Conservation (phyloP, 2,888 invertebrate genomes). For the Rhagonycha lutea region DNA sequence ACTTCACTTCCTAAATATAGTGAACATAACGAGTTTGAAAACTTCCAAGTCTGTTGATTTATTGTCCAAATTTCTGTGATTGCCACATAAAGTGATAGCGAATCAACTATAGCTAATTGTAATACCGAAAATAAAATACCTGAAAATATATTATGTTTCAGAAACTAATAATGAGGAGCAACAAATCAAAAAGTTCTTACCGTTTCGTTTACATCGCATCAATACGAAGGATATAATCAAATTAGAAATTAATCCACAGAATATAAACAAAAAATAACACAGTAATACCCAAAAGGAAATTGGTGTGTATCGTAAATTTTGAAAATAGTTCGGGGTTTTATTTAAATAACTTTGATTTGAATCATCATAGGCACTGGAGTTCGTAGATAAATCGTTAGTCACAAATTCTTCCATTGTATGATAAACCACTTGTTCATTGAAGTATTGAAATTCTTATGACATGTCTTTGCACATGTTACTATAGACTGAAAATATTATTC, state of each 20-base stretch:
- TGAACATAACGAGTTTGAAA: conserved; percentile 58
- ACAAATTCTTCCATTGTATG: neutral
- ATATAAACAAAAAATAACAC: conserved; percentile 40
- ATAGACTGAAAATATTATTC: neutral
- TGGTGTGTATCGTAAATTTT: neutral
- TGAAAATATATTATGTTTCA: conserved; percentile 50
- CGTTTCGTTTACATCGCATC: conserved; percentile 57
- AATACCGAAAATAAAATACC: conserved; percentile 58
- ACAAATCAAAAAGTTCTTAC: conserved; percentile 45
- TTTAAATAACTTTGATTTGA: neutral
- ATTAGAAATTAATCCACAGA: conserved; percentile 40
- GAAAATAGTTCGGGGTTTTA: neutral
- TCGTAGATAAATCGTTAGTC: neutral
- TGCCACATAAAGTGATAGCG: conserved; percentile 55
- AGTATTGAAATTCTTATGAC: conserved; percentile 1
- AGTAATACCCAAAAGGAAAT: conserved; percentile 39
- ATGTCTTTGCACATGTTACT: conserved; percentile 6
- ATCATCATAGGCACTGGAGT: neutral
- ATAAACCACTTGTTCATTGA: neutral
- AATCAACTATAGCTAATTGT: conserved; percentile 61
- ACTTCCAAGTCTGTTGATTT: conserved; percentile 59
- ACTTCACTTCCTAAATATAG: conserved; percentile 62
- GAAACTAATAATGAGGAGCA: neutral
- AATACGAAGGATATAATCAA: conserved; percentile 48
- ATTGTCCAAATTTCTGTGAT: conserved; percentile 60